Conservation (phyloP, 1,140 invertebrate species). For the Zaprionus capensis region DNA sequence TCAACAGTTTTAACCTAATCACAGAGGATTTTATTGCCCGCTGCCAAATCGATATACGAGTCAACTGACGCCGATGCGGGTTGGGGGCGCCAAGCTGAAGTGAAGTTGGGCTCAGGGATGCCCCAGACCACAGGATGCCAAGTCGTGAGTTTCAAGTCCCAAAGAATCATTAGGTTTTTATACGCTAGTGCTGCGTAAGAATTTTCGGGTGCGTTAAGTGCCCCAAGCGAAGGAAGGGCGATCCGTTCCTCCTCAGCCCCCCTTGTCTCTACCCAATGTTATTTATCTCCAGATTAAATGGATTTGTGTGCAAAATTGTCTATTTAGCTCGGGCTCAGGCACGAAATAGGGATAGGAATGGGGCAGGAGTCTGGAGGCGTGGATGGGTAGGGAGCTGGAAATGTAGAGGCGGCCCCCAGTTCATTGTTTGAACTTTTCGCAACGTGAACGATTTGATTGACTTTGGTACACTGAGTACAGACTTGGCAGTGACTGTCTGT, state of each 20-base stretch:
- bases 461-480: conserved; percentile 44
- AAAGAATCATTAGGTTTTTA: conserved; percentile 68
- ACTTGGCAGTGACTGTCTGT: neutral
- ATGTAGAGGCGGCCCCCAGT: conserved; percentile 30
- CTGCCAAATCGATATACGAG: conserved; percentile 70
- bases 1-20: conserved; percentile 82
- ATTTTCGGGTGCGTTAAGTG: conserved; percentile 78
- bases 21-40: conserved; percentile 78
- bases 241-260: neutral
- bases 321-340: conserved; percentile 59
- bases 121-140: conserved; percentile 31
- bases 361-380: neutral
- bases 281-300: conserved; percentile 83
- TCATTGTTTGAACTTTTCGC: conserved; percentile 80
- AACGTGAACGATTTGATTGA: conserved; percentile 73
- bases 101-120: conserved; percentile 1
- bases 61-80: neutral
- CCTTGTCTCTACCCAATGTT: conserved; percentile 57
- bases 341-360: neutral
- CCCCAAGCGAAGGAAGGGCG: conserved; percentile 24
- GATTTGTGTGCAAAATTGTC: conserved; percentile 82
- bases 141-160: conserved; percentile 40
- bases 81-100: neutral
- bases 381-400: neutral
- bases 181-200: conserved; percentile 71